These are phyloP conservation scores for Habrosyne pyritoides DNA, from an alignment of 2,888 invertebrate genomes.

Conservation along the genomic window DNA sequence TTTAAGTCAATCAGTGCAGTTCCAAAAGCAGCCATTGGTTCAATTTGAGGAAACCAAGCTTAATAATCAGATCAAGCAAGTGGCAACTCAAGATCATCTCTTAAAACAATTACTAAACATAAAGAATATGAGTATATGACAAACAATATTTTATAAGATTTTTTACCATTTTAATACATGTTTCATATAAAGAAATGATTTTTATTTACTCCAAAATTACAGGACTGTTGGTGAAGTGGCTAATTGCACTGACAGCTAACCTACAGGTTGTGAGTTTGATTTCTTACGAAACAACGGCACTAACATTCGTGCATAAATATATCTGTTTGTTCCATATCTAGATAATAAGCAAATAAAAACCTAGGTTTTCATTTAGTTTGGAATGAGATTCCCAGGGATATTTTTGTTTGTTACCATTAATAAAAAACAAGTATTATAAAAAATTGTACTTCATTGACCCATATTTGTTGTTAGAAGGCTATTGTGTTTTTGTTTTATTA, in stretches of 20 bases:
- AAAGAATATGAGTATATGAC: slow-evolving; percentile 44
- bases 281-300: too few species aligned
- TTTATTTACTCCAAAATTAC: slow-evolving; percentile 31
- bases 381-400: too few species aligned
- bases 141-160: slow-evolving; percentile 10
- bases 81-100: slow-evolving; percentile 43
- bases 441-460: neutral
- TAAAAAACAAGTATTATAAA: neutral
- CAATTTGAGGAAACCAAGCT: slow-evolving; percentile 40
- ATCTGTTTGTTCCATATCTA: too few species aligned
- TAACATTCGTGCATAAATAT: too few species aligned
- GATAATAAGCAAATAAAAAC: too few species aligned
- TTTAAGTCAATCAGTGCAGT: slow-evolving; percentile 8
- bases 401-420: too few species aligned
- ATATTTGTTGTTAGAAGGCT: neutral
- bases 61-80: slow-evolving; percentile 16
- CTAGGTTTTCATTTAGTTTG: too few species aligned
- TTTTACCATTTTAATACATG: slow-evolving; percentile 16
- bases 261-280: too few species aligned
- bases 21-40: slow-evolving; percentile 26
- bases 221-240: too few species aligned
- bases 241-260: too few species aligned
- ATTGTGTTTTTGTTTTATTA: neutral
- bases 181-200: slow-evolving; percentile 25
- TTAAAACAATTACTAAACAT: slow-evolving; percentile 55